These are phyloP conservation scores for Microtus montanus DNA, from an alignment of 2,113 vertebrate genomes.

Conservation along the genomic window DNA sequence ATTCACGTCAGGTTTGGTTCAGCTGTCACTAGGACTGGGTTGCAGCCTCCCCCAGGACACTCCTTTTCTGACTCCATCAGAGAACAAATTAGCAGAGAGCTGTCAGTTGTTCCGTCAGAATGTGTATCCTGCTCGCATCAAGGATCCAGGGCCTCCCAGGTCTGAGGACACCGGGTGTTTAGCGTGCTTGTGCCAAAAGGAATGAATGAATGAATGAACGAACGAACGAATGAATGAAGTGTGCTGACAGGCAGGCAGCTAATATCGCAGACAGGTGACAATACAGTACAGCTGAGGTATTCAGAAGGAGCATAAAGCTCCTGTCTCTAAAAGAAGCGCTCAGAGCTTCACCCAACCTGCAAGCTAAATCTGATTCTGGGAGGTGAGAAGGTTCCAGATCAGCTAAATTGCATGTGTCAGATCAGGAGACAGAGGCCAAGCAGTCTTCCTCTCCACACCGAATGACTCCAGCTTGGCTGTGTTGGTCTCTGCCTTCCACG, in stretches of 20 bases:
- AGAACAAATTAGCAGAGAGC: background rate
- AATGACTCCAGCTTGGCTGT: background rate
- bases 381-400: background rate
- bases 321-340: background rate
- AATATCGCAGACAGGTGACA: accelerated
- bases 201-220: background rate
- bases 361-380: background rate
- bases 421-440: background rate
- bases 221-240: background rate
- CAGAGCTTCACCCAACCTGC: accelerated
- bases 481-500: background rate
- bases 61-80: background rate
- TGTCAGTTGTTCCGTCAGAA: background rate
- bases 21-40: accelerated
- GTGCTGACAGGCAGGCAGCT: background rate
- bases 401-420: background rate
- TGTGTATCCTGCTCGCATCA: background rate
- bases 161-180: background rate
- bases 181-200: background rate
- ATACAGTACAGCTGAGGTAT: background rate
- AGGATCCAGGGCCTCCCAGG: background rate
- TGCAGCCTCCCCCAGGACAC: background rate
- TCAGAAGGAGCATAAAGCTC: background rate
- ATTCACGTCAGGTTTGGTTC: background rate
- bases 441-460: background rate